phyloP scores from a whole-genome alignment of 2,797 vertebrate genomes.

The Chaetophractus vellerosus region DNA sequence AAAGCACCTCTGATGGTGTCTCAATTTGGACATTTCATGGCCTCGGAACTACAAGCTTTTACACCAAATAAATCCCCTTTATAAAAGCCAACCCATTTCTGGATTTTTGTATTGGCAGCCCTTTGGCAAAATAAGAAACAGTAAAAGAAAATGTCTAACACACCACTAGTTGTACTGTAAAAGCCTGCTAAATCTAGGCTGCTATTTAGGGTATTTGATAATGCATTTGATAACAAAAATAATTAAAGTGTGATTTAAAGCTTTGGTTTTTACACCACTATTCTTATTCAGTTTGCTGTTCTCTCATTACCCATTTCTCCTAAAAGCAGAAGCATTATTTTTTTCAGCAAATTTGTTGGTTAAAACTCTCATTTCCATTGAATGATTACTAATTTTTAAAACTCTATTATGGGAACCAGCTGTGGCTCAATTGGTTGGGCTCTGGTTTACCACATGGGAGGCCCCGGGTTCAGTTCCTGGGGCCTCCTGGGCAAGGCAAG shows the following conservation, averaged over 20 bases:
- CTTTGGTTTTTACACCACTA: slow-evolving; percentile 31
- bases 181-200: not conserved
- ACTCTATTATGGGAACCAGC: too few species aligned
- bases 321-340: slow-evolving; percentile 48
- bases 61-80: too few species aligned
- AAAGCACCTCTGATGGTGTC: too few species aligned
- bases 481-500: too few species aligned
- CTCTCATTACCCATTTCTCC: slow-evolving; percentile 42
- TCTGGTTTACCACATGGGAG: too few species aligned
- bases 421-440: too few species aligned
- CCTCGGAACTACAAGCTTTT: too few species aligned
- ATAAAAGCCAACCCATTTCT: too few species aligned
- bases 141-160: not conserved
- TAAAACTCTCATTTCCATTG: slow-evolving; percentile 45
- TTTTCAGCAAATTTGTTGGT: slow-evolving; percentile 25
- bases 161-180: not conserved
- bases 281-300: slow-evolving; percentile 61
- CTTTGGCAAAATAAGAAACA: too few species aligned
- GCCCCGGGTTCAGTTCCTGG: too few species aligned
- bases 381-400: slow-evolving; percentile 24
- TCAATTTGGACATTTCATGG: too few species aligned
- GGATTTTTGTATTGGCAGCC: too few species aligned
- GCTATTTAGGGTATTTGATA: not conserved
- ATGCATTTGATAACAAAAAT: slow-evolving; percentile 54
- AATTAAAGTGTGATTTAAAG: slow-evolving; percentile 36